Evolutionary conservation across 1,140 invertebrate species (phyloP).

Genomic region (Ceratina australensis): DNA sequence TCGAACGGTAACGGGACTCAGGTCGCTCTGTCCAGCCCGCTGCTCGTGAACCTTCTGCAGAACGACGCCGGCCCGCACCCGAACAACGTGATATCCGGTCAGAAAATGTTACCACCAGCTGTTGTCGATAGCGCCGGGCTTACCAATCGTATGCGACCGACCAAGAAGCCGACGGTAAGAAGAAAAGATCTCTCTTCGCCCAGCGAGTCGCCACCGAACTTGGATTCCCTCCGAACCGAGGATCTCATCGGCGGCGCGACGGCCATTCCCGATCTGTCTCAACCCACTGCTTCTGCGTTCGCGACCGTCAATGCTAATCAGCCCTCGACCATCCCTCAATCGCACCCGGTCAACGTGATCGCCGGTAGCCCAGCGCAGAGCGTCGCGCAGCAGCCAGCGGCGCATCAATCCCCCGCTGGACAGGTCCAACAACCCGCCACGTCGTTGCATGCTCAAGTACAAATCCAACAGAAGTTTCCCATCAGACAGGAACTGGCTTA

Average conservation of each 20-base stretch:
- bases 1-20: conserved; percentile 76
- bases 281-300: conserved; percentile 70
- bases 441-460: conserved; percentile 73
- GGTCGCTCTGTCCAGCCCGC: conserved; percentile 90
- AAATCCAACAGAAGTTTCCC: conserved; percentile 77
- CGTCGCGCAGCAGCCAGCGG: conserved; percentile 47
- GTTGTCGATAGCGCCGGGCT: conserved; percentile 75
- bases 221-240: conserved; percentile 74
- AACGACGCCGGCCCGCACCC: conserved; percentile 86
- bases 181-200: conserved; percentile 74
- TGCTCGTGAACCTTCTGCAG: conserved; percentile 94
- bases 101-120: conserved; percentile 79
- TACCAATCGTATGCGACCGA: conserved; percentile 77
- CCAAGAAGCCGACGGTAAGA: conserved; percentile 75
- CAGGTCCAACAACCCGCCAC: conserved; percentile 60
- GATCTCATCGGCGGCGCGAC: conserved; percentile 69
- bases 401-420: conserved; percentile 54
- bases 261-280: conserved; percentile 63
- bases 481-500: conserved; percentile 73
- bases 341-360: conserved; percentile 60
- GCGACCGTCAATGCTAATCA: conserved; percentile 74
- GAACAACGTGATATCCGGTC: conserved; percentile 72
- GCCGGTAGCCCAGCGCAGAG: conserved; percentile 34
- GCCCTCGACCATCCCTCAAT: conserved; percentile 75
- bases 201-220: conserved; percentile 71